Conservation (phyloP, 2,113 vertebrate species). For the Balaeniceps rex region DNA sequence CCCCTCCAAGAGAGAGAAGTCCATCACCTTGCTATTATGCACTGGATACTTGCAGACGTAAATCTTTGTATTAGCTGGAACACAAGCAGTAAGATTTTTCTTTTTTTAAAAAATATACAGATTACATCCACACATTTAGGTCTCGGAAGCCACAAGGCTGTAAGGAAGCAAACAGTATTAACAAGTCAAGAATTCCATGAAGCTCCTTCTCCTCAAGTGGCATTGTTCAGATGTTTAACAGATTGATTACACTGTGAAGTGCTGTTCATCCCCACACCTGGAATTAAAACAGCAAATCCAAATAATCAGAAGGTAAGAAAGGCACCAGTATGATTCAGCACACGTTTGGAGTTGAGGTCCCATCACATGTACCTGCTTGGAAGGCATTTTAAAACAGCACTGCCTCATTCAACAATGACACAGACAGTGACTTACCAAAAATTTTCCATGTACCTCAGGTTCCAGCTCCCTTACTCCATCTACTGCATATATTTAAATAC, state of each 20-base stretch:
- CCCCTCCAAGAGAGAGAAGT: background rate
- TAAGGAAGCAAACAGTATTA: background rate
- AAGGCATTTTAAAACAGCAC: background rate
- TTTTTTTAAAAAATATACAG: background rate
- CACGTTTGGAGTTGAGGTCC: fast-evolving
- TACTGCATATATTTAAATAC: background rate
- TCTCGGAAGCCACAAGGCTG: background rate
- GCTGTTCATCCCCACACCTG: background rate
- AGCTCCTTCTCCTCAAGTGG: background rate
- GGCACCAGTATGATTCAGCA: fast-evolving
- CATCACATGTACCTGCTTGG: fast-evolving
- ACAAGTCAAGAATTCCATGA: fast-evolving
- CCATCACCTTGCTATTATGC: too few relatives aligned
- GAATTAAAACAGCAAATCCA: background rate
- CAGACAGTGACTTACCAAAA: background rate
- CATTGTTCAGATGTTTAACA: fast-evolving
- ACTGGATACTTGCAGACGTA: background rate
- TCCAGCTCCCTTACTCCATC: background rate
- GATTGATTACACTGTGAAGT: fast-evolving
- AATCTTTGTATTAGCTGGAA: background rate
- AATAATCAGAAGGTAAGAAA: background rate
- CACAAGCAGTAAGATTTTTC: background rate
- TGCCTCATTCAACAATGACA: background rate
- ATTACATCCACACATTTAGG: fast-evolving
- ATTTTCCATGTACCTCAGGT: fast-evolving